These are phyloP conservation scores for Thumatha senex DNA, from an alignment of 2,888 invertebrate genomes.

Conservation along the genomic window DNA sequence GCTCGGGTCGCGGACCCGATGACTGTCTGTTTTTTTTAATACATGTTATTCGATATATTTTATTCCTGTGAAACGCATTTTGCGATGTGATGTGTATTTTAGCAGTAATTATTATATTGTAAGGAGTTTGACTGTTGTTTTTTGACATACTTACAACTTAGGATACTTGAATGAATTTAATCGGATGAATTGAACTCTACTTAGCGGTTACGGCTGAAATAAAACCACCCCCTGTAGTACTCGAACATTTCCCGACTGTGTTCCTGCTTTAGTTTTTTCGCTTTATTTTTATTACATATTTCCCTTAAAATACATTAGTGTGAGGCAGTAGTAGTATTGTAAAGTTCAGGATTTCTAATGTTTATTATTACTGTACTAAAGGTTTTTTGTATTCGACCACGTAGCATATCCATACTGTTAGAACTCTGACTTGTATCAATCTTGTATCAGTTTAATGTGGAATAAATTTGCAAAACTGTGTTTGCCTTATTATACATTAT, in stretches of 20 bases:
- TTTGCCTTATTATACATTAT: constrained; percentile 77
- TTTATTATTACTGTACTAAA: constrained; percentile 78
- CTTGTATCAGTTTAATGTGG: constrained; percentile 83
- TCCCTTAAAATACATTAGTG: constrained; percentile 80
- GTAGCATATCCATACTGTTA: constrained; percentile 80
- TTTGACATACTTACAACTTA: constrained; percentile 83
- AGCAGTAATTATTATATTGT: constrained; percentile 84
- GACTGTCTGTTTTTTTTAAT: constrained; percentile 83
- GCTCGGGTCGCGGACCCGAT: constrained; percentile 64
- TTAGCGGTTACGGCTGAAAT: constrained; percentile 77
- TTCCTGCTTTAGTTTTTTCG: constrained; percentile 83
- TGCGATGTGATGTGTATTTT: constrained; percentile 87
- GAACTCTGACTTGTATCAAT: constrained; percentile 80
- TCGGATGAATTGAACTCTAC: constrained; percentile 71
- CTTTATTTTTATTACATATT: constrained; percentile 81
- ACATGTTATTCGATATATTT: constrained; percentile 89
- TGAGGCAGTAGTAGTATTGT: constrained; percentile 81
- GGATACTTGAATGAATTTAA: constrained; percentile 74
- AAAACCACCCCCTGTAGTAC: constrained; percentile 66
- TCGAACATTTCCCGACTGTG: constrained; percentile 82
- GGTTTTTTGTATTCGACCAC: constrained; percentile 75
- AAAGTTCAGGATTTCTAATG: constrained; percentile 80
- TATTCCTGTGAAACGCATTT: constrained; percentile 91
- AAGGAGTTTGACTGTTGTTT: constrained; percentile 84
- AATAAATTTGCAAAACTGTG: constrained; percentile 84